These are phyloP conservation scores for Tenrec ecaudatus DNA, from an alignment of 2,113 vertebrate species.

Conservation along the genomic window DNA sequence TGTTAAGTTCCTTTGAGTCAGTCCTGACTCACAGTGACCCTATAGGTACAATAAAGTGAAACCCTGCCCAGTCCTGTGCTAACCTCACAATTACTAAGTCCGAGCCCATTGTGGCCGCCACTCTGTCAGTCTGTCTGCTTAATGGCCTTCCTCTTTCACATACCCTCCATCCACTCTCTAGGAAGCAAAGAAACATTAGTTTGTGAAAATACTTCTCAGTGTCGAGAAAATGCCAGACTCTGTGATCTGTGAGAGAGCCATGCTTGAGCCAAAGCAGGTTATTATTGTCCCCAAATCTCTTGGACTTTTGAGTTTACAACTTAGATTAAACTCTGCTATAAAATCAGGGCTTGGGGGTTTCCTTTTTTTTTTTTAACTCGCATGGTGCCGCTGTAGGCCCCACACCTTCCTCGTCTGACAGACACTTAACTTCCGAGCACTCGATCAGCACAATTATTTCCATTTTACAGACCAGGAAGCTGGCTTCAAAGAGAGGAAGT, in stretches of 20 bases:
- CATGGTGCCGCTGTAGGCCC: background rate
- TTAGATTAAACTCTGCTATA: slow-evolving; percentile 23
- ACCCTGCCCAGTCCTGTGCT: too few relatives aligned
- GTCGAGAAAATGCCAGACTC: background rate
- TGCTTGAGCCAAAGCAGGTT: slow-evolving; percentile 4
- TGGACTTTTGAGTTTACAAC: background rate
- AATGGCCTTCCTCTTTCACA: too few relatives aligned
- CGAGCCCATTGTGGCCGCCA: too few relatives aligned
- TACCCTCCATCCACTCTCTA: too few relatives aligned
- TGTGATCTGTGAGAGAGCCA: background rate
- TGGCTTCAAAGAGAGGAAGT: slow-evolving; percentile 1
- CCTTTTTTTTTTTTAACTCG: background rate
- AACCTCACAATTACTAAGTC: too few relatives aligned
- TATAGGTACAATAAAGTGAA: too few relatives aligned
- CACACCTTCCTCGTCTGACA: background rate
- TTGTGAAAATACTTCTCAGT: background rate
- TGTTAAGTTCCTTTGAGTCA: too few relatives aligned
- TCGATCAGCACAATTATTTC: background rate
- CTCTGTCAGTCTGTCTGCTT: too few relatives aligned
- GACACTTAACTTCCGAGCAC: background rate
- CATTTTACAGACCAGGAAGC: background rate
- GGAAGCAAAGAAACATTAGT: background rate
- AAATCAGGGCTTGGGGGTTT: background rate
- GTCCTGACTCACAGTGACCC: too few relatives aligned
- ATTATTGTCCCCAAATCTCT: background rate